These are phyloP conservation scores for Sebastes goodei DNA, from an alignment of 2,797 vertebrate species.

Conservation along the genomic window DNA sequence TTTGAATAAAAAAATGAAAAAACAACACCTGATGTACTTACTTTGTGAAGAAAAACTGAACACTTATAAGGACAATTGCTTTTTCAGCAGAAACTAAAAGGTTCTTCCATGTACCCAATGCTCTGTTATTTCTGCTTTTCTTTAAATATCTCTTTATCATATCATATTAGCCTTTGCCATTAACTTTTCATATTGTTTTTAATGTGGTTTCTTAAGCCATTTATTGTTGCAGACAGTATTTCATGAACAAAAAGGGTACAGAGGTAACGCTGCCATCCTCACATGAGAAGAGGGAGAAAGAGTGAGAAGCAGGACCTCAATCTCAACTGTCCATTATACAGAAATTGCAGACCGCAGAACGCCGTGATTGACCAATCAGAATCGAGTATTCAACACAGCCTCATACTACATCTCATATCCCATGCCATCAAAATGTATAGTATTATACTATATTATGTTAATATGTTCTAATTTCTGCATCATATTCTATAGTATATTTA, in stretches of 20 bases:
- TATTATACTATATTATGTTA: background rate
- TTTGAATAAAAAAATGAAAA: background rate
- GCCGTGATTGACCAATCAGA: too few relatives aligned
- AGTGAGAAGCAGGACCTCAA: too few relatives aligned
- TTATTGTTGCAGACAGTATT: background rate
- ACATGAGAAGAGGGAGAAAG: too few relatives aligned
- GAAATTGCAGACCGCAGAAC: too few relatives aligned
- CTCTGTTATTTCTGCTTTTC: background rate
- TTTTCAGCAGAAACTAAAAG: conserved; percentile 10
- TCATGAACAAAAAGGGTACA: background rate
- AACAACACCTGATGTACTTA: background rate
- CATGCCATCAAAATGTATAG: too few relatives aligned
- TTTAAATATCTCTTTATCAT: background rate
- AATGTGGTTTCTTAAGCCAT: background rate
- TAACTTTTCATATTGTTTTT: background rate
- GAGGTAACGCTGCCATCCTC: too few relatives aligned
- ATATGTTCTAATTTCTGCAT: background rate
- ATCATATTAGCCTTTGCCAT: background rate
- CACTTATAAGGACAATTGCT: background rate
- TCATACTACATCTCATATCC: background rate
- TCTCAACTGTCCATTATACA: too few relatives aligned
- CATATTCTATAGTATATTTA: background rate
- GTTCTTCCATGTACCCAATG: background rate
- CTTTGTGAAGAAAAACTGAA: background rate
- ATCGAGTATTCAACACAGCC: too few relatives aligned